Evolutionary conservation across 2,888 invertebrate genomes (phyloP).

Genomic region (Caenorhabditis japonica): DNA sequence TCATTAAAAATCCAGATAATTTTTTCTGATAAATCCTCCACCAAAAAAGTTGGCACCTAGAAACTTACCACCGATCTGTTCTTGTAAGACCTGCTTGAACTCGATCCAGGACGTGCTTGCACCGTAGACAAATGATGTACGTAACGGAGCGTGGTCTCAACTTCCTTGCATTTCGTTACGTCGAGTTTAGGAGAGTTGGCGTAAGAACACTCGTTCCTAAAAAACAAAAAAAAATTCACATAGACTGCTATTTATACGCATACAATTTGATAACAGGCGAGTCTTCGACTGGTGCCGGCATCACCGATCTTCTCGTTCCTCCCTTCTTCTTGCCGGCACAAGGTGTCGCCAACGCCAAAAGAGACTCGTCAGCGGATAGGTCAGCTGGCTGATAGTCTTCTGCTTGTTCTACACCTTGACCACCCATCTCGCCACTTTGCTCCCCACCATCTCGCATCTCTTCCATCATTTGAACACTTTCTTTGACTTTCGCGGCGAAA

Average conservation of each 20-base stretch:
- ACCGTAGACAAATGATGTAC: constrained; percentile 33
- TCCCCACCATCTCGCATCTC: constrained; percentile 7
- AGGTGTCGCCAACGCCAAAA: constrained; percentile 26
- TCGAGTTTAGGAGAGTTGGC: constrained; percentile 33
- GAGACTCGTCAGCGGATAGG: constrained; percentile 40
- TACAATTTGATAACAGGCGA: constrained; percentile 19
- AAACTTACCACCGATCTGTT: too few relatives aligned
- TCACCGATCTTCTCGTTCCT: constrained; percentile 28
- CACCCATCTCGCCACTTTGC: background rate
- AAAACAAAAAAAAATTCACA: background rate
- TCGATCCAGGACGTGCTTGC: constrained; percentile 30
- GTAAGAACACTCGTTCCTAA: constrained; percentile 18
- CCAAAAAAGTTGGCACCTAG: too few relatives aligned
- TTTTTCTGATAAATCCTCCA: too few relatives aligned
- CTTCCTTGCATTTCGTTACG: constrained; percentile 30
- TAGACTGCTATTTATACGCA: background rate
- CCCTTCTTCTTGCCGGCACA: constrained; percentile 24
- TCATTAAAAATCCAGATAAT: too few relatives aligned
- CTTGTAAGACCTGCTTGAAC: constrained; percentile 13
- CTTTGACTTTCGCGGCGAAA: constrained; percentile 22
- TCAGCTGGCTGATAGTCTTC: constrained; percentile 33
- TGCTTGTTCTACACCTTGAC: background rate
- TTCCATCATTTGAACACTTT: constrained; percentile 28
- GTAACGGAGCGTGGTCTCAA: constrained; percentile 24
- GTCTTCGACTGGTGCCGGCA: constrained; percentile 38